Base-by-base conservation (phyloP, 2,888 invertebrate genomes). In the Sesamia inferens region DNA sequence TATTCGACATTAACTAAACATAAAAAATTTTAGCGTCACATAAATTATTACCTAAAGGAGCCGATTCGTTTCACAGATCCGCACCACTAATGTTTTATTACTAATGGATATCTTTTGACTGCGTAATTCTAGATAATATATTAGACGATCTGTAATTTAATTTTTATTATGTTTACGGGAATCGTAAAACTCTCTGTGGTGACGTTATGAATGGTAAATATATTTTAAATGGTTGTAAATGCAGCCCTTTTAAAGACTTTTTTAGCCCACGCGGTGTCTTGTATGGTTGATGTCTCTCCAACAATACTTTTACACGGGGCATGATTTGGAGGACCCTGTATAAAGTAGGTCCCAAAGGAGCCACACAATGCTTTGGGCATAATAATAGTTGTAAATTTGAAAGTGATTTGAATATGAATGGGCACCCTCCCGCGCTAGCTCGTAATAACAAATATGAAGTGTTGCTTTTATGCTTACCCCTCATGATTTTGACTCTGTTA, bases 381-480 rank as follows among this genome's bases (percentile, higher is more conserved):
- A 96, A 96, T 96, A 96, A 96, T 96, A 96, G 96, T 95, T 95
- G 95, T 95, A 95, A 95, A 95, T 96, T 95, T 95, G 94, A 95
- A 93, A 95, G 94, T 94, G 91, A 96, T 96, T 96, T 96, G 94
- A 95, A 96, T 96, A 95, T 96, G 95, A 96, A 96, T 95, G 92
- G 86, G 93, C 90, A 89, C 95, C 96, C 95, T 95, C 95, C 94
- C 94, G 95, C 94, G 94, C 91, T 87, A 72, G 91, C 90, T 93
- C 93, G 92, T 94, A 95, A 96, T 96, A 96, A 96, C 95, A 95
- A 95, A 95, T 96, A 95, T 95, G 95, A 95, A 95, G 95, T 95
- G 94, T 94, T 92, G 93, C 94, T 89, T 95, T 95, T 93, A 91
- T 93, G 83, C 81, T 85, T 89, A 90, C 93, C 95, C 95, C 89